Evolutionary conservation across 1,140 invertebrate species (phyloP).

Genomic region (Lepidurus packardi): DNA sequence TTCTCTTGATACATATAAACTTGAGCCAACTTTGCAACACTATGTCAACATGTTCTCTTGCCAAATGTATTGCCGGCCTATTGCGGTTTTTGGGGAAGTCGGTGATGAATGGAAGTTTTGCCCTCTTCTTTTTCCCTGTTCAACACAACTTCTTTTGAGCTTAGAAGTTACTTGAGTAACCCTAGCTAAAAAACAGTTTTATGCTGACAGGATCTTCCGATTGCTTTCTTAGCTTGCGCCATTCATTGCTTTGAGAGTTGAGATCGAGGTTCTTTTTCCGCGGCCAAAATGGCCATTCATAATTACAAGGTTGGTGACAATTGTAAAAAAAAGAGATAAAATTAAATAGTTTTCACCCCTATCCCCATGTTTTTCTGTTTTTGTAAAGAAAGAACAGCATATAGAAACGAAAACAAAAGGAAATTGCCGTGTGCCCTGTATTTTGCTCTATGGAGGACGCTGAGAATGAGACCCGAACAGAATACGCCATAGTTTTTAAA

Average conservation of each 20-base stretch:
- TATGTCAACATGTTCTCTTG: no score
- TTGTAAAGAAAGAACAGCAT: background rate
- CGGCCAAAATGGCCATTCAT: background rate
- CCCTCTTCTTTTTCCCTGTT: no score
- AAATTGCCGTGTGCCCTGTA: background rate
- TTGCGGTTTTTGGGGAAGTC: no score
- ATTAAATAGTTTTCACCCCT: background rate
- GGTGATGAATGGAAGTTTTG: no score
- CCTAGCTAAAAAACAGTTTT: background rate
- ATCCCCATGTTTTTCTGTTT: no score
- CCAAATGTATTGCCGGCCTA: no score
- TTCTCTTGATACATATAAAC: no score
- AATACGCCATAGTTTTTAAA: background rate
- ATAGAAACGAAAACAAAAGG: background rate
- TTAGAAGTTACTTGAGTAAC: no score
- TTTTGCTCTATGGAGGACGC: background rate
- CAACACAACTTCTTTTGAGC: no score
- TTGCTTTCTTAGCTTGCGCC: background rate
- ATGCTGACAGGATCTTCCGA: background rate
- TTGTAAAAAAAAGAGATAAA: background rate
- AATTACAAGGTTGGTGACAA: constrained; percentile 8
- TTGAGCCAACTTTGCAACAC: no score
- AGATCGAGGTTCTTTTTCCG: background rate
- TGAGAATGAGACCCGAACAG: background rate
- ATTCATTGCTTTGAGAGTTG: background rate